Evolutionary conservation across 2,113 vertebrate species (phyloP), one percentile per base, ranked within the genome.

Genomic region (Syngnathus scovelli): DNA sequence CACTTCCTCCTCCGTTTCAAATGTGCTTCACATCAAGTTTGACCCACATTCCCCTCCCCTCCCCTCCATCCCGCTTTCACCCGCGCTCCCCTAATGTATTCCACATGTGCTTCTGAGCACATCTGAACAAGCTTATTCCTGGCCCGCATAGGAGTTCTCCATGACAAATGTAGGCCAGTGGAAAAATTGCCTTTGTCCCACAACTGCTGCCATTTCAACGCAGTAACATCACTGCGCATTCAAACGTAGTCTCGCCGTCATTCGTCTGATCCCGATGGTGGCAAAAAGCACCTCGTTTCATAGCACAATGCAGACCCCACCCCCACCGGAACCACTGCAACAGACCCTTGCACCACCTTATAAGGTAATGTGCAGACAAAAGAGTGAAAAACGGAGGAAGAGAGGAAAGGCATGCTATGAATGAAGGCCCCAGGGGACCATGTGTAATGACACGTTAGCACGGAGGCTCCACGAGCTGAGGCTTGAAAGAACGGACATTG

Each of bases 281-380:
- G 70, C 59, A 68, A 72, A 76, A 66, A 59, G 63, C 51, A 38
- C 59, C 70, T 76, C 68, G 63, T 61, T 0, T 7, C 60, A 55
- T 23, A 18, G 41, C 23, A 19, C 27, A 16, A 46, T 72, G 58
- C 79, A 77, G 64, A 36, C 36, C 59, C 59, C 48, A 36, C 46
- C 67, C 82, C 82, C 82, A 1, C 8, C 78, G 88, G 79, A 89
- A 77, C 78, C 83, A 76, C 75, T 68, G 56, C 77, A 68, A 70
- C 80, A 44, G 78, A 63, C 81, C 81, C 71, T 72, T 64, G 83
- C 89, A 87, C 87, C 85, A 76, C 90, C 91, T 89, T 92, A 88
- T 91, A 91, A 90, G 90, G 89, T 78, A 71, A 88, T 61, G 71
- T 86, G 69, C 33, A 87, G 86, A 72, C 44, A 77, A 61, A 63